Conservation (phyloP, 2,797 vertebrate genomes). For the Phrynocephalus vlangalii region DNA sequence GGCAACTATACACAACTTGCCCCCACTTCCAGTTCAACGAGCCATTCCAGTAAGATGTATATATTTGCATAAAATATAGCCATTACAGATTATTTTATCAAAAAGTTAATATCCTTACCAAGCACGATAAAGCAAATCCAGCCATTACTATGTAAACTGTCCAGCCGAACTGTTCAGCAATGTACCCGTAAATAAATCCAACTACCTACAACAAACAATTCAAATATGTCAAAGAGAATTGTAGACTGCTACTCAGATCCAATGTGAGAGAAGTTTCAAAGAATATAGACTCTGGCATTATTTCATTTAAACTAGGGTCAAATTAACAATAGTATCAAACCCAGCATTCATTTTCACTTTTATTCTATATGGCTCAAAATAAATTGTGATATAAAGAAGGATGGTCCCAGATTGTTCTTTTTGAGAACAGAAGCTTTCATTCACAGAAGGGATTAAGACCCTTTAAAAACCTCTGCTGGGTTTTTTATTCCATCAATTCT, state of each 20-base stretch:
- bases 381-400: neutral
- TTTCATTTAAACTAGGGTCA: neutral
- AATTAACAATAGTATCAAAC: neutral
- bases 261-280: neutral
- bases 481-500: no score
- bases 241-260: neutral
- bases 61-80: no score
- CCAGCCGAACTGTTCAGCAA: constrained; percentile 96
- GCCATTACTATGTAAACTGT: constrained; percentile 95
- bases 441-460: neutral
- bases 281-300: neutral
- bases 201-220: constrained; percentile 81
- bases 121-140: constrained; percentile 92
- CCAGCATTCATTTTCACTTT: neutral
- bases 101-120: constrained; percentile 83
- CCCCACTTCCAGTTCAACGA: no score
- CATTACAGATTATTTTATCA: neutral
- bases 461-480: neutral
- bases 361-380: neutral
- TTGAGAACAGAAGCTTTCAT: neutral
- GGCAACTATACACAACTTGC: no score
- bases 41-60: no score
- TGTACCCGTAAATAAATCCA: constrained; percentile 92
- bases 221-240: constrained; percentile 31
- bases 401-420: neutral